A percentile compares a stretch with the other conserved stretches of the same genome.
Evolutionary conservation across 2,888 invertebrate genomes (phyloP).

Genomic region (Ellobium chinense): DNA sequence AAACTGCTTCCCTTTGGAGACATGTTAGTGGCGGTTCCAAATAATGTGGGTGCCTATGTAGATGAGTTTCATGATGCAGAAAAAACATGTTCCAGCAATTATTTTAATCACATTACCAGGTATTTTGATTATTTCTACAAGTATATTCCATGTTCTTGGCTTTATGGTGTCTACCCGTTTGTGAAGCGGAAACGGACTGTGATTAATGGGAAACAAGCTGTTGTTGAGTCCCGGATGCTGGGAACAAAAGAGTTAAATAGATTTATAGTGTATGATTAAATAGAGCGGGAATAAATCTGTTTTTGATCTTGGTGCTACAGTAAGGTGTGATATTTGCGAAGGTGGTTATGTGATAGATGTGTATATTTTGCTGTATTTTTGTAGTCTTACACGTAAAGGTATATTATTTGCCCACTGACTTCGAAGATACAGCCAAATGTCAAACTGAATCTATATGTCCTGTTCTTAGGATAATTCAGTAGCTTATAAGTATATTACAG

Average conservation of each 20-base stretch:
- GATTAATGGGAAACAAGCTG: background rate
- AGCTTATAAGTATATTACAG: too few relatives aligned
- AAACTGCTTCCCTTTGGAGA: background rate
- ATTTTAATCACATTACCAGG: conserved; percentile 1
- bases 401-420: too few relatives aligned
- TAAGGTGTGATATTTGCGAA: too few relatives aligned
- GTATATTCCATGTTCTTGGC: background rate
- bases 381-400: too few relatives aligned
- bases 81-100: background rate
- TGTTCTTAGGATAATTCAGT: too few relatives aligned
- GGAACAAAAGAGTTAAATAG: background rate
- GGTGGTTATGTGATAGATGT: too few relatives aligned
- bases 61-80: background rate
- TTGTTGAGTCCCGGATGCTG: background rate
- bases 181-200: background rate
- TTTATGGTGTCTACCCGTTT: conserved; percentile 4
- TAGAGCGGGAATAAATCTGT: too few relatives aligned
- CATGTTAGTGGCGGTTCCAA: background rate
- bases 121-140: background rate
- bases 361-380: too few relatives aligned
- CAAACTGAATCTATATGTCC: too few relatives aligned
- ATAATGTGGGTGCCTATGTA: background rate
- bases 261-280: background rate
- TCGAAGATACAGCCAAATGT: too few relatives aligned
- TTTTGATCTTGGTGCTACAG: too few relatives aligned